Percentiles rank a stretch among this genome's conserved stretches.
phyloP scores from a whole-genome alignment of 92 coral and sea anemone species.

The Actinernus sp. region DNA sequence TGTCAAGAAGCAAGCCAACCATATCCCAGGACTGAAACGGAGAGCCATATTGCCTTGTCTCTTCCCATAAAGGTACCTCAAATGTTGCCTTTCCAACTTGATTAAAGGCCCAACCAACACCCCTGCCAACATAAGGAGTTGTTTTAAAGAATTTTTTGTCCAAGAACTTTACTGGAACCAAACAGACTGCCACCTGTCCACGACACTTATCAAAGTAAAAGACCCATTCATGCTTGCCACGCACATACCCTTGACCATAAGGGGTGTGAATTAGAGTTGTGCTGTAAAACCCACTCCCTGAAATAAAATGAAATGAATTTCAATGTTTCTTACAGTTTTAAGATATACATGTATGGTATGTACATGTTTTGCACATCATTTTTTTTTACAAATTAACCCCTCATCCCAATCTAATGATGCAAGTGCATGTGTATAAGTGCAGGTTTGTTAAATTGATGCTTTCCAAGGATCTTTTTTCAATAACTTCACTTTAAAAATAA shows the following conservation, averaged over 20 bases:
- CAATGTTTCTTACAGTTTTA: too few relatives aligned
- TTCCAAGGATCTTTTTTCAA: too few relatives aligned
- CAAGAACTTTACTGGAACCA: slow-evolving; percentile 73
- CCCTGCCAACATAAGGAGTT: slow-evolving; percentile 70
- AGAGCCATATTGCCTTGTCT: slow-evolving; percentile 37
- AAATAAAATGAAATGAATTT: too few relatives aligned
- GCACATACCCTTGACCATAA: slow-evolving; percentile 76
- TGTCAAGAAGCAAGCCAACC: slow-evolving; percentile 78
- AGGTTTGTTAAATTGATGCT: too few relatives aligned
- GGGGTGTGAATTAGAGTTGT: slow-evolving; percentile 88
- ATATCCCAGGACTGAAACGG: slow-evolving; percentile 80
- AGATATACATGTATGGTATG: too few relatives aligned
- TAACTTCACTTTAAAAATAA: too few relatives aligned
- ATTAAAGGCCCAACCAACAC: slow-evolving; percentile 81
- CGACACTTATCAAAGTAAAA: slow-evolving; percentile 85
- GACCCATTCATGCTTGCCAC: slow-evolving; percentile 91
- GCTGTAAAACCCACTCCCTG: slow-evolving; percentile 66
- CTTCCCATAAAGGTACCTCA: slow-evolving; percentile 89
- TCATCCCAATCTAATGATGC: too few relatives aligned
- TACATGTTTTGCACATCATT: too few relatives aligned
- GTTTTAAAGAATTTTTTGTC: slow-evolving; percentile 38
- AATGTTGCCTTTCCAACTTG: slow-evolving; percentile 79
- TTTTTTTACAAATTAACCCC: too few relatives aligned
- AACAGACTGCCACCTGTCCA: slow-evolving; percentile 88
- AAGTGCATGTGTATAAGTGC: too few relatives aligned